Conservation (phyloP, 1,140 invertebrate species). For the Ctenoplectra terminalis region DNA sequence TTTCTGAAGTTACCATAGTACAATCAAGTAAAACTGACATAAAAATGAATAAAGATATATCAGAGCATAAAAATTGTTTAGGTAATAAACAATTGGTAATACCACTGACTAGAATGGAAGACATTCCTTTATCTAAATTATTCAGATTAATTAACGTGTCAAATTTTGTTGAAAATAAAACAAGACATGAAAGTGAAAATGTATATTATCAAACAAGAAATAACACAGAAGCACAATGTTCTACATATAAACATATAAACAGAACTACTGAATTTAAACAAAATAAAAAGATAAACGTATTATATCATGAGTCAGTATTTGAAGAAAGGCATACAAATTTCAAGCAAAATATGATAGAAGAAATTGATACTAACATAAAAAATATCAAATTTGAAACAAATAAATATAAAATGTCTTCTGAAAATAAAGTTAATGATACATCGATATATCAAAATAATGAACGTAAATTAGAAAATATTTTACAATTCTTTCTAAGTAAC, state of each 20-base stretch:
- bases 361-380: neutral
- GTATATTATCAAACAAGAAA: neutral
- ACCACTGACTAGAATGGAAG: conserved; percentile 9
- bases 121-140: conserved; percentile 1
- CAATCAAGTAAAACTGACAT: neutral
- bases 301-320: neutral
- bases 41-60: neutral
- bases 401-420: neutral
- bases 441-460: neutral
- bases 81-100: neutral
- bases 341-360: neutral
- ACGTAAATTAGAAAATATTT: conserved; percentile 3
- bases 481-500: conserved; percentile 2
- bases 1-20: no score
- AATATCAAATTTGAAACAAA: neutral
- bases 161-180: neutral
- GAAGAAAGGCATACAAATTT: neutral
- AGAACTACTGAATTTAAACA: neutral
- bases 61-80: neutral
- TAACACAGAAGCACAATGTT: neutral
- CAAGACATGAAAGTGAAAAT: no score
- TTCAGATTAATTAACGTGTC: neutral
- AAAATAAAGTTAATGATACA: neutral
- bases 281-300: neutral
- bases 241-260: neutral